phyloP scores from a whole-genome alignment of 2,888 invertebrate species.

The Oeneis ivallda region DNA sequence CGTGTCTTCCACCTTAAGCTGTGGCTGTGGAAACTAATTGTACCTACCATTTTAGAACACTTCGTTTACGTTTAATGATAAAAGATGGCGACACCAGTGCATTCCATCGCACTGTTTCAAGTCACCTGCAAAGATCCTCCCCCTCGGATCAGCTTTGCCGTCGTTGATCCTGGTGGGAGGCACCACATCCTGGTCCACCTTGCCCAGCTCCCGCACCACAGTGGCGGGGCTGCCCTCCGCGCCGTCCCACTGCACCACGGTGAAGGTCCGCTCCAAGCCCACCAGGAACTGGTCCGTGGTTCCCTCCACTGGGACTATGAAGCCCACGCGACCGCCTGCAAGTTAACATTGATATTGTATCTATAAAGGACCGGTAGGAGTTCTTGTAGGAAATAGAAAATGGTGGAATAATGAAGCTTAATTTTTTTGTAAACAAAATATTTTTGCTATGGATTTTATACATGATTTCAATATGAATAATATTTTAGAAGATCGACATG shows the following conservation, averaged over 20 bases:
- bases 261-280: slow-evolving; percentile 82
- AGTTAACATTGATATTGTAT: no score
- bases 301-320: slow-evolving; percentile 85
- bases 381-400: no score
- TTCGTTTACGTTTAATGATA: background rate
- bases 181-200: slow-evolving; percentile 78
- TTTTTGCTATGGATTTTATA: no score
- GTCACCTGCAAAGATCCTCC: slow-evolving; percentile 86
- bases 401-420: no score
- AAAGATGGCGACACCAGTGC: background rate
- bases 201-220: slow-evolving; percentile 73
- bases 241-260: slow-evolving; percentile 86
- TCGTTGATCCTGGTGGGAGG: slow-evolving; percentile 87
- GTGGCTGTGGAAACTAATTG: no score
- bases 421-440: no score
- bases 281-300: slow-evolving; percentile 83
- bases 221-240: slow-evolving; percentile 68
- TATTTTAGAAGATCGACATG: no score
- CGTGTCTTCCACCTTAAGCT: no score
- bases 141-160: slow-evolving; percentile 88
- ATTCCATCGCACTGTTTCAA: background rate
- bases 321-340: slow-evolving; percentile 69
- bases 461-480: no score
- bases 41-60: no score
- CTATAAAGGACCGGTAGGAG: no score